A percentile compares a stretch with the other conserved stretches of the same genome.
phyloP scores from a whole-genome alignment of 2,797 vertebrate species.

The Protonibea diacanthus region DNA sequence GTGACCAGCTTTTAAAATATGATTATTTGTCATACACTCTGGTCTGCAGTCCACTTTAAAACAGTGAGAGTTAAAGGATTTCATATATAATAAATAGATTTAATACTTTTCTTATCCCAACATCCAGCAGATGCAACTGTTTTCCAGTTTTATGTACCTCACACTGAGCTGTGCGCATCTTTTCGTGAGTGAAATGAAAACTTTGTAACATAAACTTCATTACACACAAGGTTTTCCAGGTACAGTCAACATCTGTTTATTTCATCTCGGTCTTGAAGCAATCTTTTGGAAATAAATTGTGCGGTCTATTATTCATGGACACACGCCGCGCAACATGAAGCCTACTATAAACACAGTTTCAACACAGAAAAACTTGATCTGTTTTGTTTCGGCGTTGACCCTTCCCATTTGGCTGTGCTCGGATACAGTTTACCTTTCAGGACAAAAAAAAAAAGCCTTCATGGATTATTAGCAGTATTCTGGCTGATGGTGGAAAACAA shows the following conservation, averaged over 20 bases:
- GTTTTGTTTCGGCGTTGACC: conserved; percentile 68
- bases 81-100: too few species aligned
- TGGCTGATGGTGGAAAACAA: conserved; percentile 77
- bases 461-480: conserved; percentile 78
- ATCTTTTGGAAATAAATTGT: conserved; percentile 45
- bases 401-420: conserved; percentile 55
- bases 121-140: background rate
- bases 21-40: background rate
- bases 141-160: conserved; percentile 23
- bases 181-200: conserved; percentile 28
- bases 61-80: background rate
- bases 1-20: background rate
- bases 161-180: conserved; percentile 29
- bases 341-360: conserved; percentile 56
- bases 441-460: conserved; percentile 50
- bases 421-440: conserved; percentile 67
- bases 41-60: background rate
- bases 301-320: conserved; percentile 46
- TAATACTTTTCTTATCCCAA: background rate
- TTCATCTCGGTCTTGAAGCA: conserved; percentile 80
- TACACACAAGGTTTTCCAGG: background rate
- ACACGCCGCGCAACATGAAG: conserved; percentile 48
- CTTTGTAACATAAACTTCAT: conserved; percentile 40
- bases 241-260: conserved; percentile 88
- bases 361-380: conserved; percentile 63